Percentiles rank a stretch among this genome's conserved stretches.
Conservation (phyloP, 2,113 vertebrate species). For the Deroptyus accipitrinus region DNA sequence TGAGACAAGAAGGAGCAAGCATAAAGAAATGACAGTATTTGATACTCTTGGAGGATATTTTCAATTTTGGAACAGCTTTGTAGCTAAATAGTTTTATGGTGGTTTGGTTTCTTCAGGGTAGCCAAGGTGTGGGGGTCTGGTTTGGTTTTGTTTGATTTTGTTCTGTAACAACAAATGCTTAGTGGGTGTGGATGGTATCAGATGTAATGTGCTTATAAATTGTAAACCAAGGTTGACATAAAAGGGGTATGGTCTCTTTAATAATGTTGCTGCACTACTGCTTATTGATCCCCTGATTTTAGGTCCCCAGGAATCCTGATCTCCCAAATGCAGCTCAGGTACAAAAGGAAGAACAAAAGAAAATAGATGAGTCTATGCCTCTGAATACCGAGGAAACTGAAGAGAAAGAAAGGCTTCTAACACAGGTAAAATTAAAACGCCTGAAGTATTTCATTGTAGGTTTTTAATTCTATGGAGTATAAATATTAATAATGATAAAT, state of each 20-base stretch:
- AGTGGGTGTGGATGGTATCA: neutral
- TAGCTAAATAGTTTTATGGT: neutral
- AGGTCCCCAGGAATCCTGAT: conserved; percentile 87
- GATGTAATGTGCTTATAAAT: neutral
- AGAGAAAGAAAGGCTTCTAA: conserved; percentile 88
- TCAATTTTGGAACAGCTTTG: neutral
- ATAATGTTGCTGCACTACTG: neutral
- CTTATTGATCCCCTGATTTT: conserved; percentile 22
- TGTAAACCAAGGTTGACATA: neutral
- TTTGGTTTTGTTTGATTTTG: neutral
- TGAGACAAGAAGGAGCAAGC: neutral
- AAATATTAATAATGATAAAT: neutral
- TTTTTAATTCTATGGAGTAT: neutral
- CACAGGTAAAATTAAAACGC: conserved; percentile 74
- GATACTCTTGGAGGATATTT: neutral
- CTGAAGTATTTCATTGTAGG: neutral
- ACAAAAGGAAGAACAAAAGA: conserved; percentile 88
- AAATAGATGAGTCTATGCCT: conserved; percentile 87
- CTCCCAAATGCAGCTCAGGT: conserved; percentile 82
- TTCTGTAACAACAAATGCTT: neutral
- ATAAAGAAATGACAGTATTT: neutral
- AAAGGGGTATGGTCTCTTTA: neutral
- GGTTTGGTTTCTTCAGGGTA: neutral
- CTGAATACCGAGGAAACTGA: conserved; percentile 83
- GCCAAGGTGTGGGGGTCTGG: neutral